Evolutionary conservation across 2,797 vertebrate genomes (phyloP).

Genomic region (Macropus fuliginosus): DNA sequence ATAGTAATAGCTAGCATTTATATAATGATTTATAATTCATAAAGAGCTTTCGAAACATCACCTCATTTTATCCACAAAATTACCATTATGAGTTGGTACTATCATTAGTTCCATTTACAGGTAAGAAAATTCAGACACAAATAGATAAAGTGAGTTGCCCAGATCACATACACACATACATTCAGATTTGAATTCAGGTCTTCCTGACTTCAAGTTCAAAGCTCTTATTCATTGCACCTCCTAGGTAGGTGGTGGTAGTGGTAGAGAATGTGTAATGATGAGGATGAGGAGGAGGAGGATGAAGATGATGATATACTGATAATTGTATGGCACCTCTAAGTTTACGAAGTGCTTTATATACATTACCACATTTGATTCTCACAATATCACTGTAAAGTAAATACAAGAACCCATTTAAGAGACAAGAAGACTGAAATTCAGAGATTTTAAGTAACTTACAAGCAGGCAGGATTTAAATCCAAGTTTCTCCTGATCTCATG

Average conservation of each 20-base stretch:
- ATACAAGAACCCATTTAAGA: too few relatives aligned
- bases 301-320: neutral
- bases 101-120: neutral
- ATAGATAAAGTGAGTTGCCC: neutral
- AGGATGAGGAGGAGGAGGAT: too few relatives aligned
- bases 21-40: neutral
- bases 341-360: neutral
- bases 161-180: neutral
- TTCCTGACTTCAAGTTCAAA: neutral
- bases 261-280: neutral
- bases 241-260: neutral
- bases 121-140: neutral
- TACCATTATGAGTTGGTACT: neutral
- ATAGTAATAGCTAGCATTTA: neutral
- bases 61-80: neutral
- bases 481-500: neutral
- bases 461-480: neutral
- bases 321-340: neutral
- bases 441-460: neutral
- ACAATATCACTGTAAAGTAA: neutral
- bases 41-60: neutral
- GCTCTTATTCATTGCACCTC: neutral
- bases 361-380: neutral
- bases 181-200: neutral
- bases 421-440: neutral